Evolutionary conservation across 2,888 invertebrate genomes (phyloP).

Genomic region (Schizotus pectinicornis): DNA sequence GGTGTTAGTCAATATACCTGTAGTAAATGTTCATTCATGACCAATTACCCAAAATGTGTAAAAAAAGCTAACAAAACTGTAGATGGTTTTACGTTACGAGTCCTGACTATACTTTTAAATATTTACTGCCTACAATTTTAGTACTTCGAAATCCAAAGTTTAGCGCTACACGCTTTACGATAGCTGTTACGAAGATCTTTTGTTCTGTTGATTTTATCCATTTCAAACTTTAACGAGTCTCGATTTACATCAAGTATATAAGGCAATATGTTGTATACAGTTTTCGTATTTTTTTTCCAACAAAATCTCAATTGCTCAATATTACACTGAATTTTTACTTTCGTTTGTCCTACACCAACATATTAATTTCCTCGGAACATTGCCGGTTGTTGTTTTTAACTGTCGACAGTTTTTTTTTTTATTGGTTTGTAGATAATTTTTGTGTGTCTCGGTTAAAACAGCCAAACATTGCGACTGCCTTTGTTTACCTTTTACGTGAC

Average conservation of each 20-base stretch:
- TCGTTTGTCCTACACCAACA: slow-evolving; percentile 6
- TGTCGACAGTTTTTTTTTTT: no score
- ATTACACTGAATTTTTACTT: slow-evolving; percentile 12
- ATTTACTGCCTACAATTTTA: neutral
- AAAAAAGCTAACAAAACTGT: slow-evolving; percentile 11
- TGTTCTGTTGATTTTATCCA: neutral
- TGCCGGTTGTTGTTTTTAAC: slow-evolving; percentile 3
- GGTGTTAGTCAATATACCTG: slow-evolving; percentile 16
- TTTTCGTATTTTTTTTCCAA: slow-evolving; percentile 4
- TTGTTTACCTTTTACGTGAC: no score
- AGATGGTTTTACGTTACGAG: neutral
- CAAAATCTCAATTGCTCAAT: slow-evolving; percentile 19
- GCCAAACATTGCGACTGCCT: no score
- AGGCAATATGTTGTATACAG: no score
- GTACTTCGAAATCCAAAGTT: neutral
- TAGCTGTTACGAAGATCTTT: neutral
- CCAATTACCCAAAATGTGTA: slow-evolving; percentile 4
- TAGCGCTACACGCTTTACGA: neutral
- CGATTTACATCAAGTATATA: no score
- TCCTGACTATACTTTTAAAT: neutral
- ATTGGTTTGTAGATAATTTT: no score
- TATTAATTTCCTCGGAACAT: neutral
- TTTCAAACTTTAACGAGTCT: no score
- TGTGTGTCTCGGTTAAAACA: no score
- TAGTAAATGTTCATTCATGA: slow-evolving; percentile 13